Percentiles rank a stretch among this genome's conserved stretches.
Conservation (phyloP, 2,113 vertebrate species). For the Chlorodrepanis virens region DNA sequence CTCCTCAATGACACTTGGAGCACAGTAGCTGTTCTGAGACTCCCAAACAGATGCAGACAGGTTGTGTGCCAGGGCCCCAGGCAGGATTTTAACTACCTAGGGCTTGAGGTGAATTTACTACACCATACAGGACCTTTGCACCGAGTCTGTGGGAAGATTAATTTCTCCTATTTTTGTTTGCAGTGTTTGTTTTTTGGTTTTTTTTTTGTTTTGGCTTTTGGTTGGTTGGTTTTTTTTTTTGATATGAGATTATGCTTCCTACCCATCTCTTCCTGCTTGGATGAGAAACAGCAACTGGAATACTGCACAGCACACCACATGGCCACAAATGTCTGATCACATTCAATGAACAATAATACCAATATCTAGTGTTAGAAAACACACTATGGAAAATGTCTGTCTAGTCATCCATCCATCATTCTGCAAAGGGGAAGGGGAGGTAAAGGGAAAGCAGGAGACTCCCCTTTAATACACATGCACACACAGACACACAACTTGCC, state of each 20-base stretch:
- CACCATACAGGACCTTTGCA: neutral
- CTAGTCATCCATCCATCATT: neutral
- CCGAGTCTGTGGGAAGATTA: fast-evolving
- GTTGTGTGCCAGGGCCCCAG: neutral
- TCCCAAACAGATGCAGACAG: neutral
- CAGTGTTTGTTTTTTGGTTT: neutral
- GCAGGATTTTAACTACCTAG: neutral
- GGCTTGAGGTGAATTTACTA: neutral
- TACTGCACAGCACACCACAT: neutral
- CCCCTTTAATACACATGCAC: neutral
- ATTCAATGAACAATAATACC: neutral
- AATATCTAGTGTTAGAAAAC: neutral
- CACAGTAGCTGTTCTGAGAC: neutral
- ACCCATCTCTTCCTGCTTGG: neutral
- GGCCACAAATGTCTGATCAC: neutral
- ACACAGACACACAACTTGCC: fast-evolving
- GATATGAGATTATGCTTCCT: neutral
- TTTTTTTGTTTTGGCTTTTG: neutral
- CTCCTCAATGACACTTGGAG: neutral
- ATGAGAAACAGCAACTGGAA: neutral
- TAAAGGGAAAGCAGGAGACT: neutral
- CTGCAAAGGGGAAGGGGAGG: neutral
- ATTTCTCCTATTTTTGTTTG: neutral
- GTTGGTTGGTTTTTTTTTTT: neutral
- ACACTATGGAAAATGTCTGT: neutral